Evolutionary conservation across 2,888 invertebrate species (phyloP), one percentile per base, ranked within the genome.

Genomic region (Eupeodes latifasciatus): DNA sequence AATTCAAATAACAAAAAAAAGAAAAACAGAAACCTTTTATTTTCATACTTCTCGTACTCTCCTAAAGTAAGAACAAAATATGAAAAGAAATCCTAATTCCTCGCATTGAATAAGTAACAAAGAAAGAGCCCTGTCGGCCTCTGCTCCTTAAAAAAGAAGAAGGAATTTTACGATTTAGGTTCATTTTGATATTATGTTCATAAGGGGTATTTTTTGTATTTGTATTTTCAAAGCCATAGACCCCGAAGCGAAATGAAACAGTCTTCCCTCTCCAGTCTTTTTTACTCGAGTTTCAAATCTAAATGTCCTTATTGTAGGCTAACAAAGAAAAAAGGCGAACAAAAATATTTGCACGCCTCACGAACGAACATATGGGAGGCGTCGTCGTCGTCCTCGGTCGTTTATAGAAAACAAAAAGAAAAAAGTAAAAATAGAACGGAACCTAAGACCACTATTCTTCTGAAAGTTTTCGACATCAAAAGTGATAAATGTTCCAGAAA

Each of bases 401-500:
- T 64, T 64, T 36, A 69, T 69, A 67, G 69, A 12, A 67, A 59
- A 71, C 5, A 9, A 27, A 27, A 44, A 11, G 61, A 40, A 9
- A 27, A 44, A 11, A 66, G 19, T 40, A 14, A 79, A 81, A 78
- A 64, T 75, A 77, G 69, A 85, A 85, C 62, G 77, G 51, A 88
- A 81, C 88, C 78, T 16, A 81, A 85, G 74, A 51, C 53, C 74
- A 77, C 75, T 78, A 71, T 74, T 85, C 81, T 85, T 76, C 64
- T 64, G 16, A 78, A 81, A 85, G 88, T 84, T 87, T 85, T 85
- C 85, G 85, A 88, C 85, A 85, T 88, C 81, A 85, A 88, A 88
- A 88, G 81, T 88, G 88, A 88, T 85, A 88, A 88, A 88, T 88
- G 85, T 75, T 88, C 85, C 81, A 78, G 77, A 78, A 88, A 85